phyloP scores from a whole-genome alignment of 2,113 vertebrate species.

The Oncorhynchus nerka region DNA sequence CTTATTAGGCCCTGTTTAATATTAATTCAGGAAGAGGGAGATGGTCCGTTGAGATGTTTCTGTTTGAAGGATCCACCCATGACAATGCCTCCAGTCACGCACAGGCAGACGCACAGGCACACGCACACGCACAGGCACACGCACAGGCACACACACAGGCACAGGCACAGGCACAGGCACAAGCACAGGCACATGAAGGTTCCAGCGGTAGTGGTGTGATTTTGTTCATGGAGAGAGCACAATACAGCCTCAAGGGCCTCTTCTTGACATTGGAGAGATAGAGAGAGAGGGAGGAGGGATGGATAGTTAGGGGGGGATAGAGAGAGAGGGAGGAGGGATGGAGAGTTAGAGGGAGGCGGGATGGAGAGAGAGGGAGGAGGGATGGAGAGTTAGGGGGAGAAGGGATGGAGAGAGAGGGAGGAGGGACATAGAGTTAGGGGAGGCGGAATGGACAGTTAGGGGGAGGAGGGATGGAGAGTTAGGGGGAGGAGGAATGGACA shows the following conservation, averaged over 20 bases:
- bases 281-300: constrained; percentile 4
- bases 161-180: too few relatives aligned
- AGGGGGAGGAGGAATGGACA: too few relatives aligned
- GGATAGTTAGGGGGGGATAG: neutral
- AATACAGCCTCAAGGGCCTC: constrained; percentile 48
- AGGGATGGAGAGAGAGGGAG: too few relatives aligned
- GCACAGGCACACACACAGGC: too few relatives aligned
- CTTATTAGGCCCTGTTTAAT: constrained; percentile 35
- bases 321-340: neutral
- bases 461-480: too few relatives aligned
- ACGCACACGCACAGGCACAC: too few relatives aligned
- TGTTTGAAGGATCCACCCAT: constrained; percentile 41
- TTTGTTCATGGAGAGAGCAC: constrained; percentile 21
- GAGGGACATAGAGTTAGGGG: too few relatives aligned
- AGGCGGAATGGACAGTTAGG: too few relatives aligned
- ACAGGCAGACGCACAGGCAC: too few relatives aligned
- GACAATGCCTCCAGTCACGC: constrained; percentile 26
- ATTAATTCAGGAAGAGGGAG: constrained; percentile 40
- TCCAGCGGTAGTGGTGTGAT: neutral
- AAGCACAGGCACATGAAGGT: constrained; percentile 7
- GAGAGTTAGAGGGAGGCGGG: too few relatives aligned
- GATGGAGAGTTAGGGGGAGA: too few relatives aligned
- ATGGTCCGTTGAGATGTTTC: constrained; percentile 42
- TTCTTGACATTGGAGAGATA: constrained; percentile 39
- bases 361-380: too few relatives aligned